Evolutionary conservation across 2,113 vertebrate genomes (phyloP).

Genomic region (Gavialis gangeticus): DNA sequence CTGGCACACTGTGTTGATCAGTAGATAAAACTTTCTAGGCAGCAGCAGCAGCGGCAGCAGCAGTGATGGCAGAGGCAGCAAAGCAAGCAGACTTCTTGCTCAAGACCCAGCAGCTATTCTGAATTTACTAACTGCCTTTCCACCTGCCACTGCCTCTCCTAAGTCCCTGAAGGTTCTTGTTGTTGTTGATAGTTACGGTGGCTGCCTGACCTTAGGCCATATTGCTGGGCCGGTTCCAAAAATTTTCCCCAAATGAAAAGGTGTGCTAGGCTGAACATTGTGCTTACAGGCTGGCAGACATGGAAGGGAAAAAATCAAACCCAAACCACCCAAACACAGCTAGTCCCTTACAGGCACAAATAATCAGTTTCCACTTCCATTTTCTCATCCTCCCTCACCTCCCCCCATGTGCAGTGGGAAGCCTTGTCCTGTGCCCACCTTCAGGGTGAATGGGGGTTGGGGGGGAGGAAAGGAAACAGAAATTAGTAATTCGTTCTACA

Average conservation of each 20-base stretch:
- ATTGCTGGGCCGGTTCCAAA: constrained; percentile 43
- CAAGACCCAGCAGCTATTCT: not conserved
- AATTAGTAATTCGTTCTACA: constrained; percentile 74
- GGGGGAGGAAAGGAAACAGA: not conserved
- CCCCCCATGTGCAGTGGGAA: not conserved
- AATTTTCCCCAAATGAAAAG: constrained; percentile 43
- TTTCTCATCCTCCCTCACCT: not conserved
- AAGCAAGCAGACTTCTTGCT: not conserved
- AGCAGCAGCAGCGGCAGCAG: constrained; percentile 18
- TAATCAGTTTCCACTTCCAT: not conserved
- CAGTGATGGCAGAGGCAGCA: not conserved
- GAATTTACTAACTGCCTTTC: constrained; percentile 46
- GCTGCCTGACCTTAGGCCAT: constrained; percentile 56
- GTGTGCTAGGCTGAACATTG: constrained; percentile 19
- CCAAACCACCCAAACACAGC: not conserved
- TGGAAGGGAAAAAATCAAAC: not conserved
- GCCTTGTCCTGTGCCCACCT: constrained; percentile 17
- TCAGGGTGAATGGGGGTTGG: constrained; percentile 13
- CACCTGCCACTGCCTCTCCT: constrained; percentile 62
- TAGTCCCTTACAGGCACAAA: not conserved
- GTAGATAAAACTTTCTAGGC: constrained; percentile 73
- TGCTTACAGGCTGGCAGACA: constrained; percentile 16
- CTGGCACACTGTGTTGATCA: constrained; percentile 76
- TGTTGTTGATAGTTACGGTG: constrained; percentile 33
- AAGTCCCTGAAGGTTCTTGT: constrained; percentile 57